Evolutionary conservation across 2,888 invertebrate species (phyloP).

Genomic region (Dastarcus helophoroides): DNA sequence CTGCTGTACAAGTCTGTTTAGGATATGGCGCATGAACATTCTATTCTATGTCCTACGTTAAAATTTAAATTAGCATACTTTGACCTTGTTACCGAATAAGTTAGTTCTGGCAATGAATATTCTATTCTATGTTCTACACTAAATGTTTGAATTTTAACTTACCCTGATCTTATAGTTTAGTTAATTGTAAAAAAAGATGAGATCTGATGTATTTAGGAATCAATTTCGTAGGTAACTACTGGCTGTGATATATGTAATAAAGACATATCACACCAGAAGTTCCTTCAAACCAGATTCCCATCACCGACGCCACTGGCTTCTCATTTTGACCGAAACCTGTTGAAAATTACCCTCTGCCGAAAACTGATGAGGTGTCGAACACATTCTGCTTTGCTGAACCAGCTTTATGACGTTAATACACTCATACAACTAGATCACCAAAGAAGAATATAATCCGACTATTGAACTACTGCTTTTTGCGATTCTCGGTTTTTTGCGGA

Average conservation of each 20-base stretch:
- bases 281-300: conserved; percentile 39
- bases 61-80: no score
- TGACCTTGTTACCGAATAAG: no score
- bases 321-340: background rate
- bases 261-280: conserved; percentile 40
- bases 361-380: conserved; percentile 29
- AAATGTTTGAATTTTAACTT: no score
- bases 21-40: no score
- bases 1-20: no score
- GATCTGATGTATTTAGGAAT: conserved; percentile 23
- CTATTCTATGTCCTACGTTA: no score
- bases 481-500: conserved; percentile 1
- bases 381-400: conserved; percentile 40
- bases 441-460: conserved; percentile 34
- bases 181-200: no score
- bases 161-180: no score
- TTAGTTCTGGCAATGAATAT: no score
- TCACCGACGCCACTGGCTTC: background rate
- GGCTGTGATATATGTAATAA: conserved; percentile 37
- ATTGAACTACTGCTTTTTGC: background rate
- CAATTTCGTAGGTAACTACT: conserved; percentile 40
- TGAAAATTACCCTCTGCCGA: conserved; percentile 9
- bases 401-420: conserved; percentile 37
- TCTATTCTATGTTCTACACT: no score
- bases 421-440: conserved; percentile 41